A percentile compares a stretch with the other conserved stretches of the same genome.
phyloP scores from a whole-genome alignment of 2,113 vertebrate species.

The Pelvicachromis taeniatus region DNA sequence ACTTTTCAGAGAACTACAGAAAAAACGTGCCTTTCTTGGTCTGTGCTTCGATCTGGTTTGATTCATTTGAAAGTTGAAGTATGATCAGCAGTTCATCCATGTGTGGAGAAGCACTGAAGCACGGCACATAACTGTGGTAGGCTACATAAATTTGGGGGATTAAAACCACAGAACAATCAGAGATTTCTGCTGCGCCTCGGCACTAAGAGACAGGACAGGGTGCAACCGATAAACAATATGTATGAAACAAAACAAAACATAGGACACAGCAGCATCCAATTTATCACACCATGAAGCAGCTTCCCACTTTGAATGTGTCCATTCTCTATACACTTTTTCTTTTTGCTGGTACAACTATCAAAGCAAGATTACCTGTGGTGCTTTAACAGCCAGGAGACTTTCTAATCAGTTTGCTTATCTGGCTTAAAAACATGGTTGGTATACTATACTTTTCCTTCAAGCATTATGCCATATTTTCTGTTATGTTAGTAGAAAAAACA shows the following conservation, averaged over 20 bases:
- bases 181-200: conserved; percentile 13
- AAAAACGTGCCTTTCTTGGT: neutral
- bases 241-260: conserved; percentile 1
- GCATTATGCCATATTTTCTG: neutral
- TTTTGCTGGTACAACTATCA: neutral
- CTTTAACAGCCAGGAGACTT: neutral
- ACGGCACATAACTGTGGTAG: neutral
- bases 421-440: neutral
- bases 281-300: neutral
- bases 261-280: neutral
- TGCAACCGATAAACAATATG: conserved; percentile 5
- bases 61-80: conserved; percentile 23
- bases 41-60: conserved; percentile 8
- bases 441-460: neutral
- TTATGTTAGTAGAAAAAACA: neutral
- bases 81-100: conserved; percentile 15
- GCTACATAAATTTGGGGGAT: conserved; percentile 41
- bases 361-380: neutral
- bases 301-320: neutral
- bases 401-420: neutral
- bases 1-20: neutral
- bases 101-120: conserved; percentile 3
- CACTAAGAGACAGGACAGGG: neutral
- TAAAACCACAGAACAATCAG: conserved; percentile 42
- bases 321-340: neutral